Base-by-base conservation (phyloP, 2,113 vertebrate genomes). In the Corythornis cristatus region DNA sequence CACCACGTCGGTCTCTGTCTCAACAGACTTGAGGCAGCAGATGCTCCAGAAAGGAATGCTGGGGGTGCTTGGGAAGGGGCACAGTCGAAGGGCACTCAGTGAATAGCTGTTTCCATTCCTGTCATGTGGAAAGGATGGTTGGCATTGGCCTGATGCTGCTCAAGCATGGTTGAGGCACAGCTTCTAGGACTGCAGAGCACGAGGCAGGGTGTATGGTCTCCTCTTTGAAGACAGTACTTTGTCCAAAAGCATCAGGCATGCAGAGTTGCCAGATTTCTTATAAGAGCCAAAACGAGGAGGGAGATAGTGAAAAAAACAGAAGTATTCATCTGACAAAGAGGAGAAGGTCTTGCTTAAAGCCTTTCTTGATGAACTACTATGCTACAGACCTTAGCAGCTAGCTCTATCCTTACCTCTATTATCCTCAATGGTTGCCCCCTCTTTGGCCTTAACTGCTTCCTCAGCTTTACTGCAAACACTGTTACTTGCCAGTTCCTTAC, bases 181-280 rank as follows among this genome's bases (percentile, higher is more conserved):
- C 40, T 29, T 28, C 33, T 20, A 66, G 53, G 21, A 8, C 37
- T 23, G 40, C 42, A 43, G 22, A 28, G 22, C 14, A 6, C 1
- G 5, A 40, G 19, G 21, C 40, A 64, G 56, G 33, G 26, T 0
- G 0, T 25, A 20, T 5, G 28, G 8, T 8, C 43, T 54, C 31
- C 72, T 64, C 37, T 61, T 29, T 35, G 22, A 46, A 46, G 12
- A 19, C 3, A 35, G 6, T 8, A 45, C 19, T 84, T 45, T 46
- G 35, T 28, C 22, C 19, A 33, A 62, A 57, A 62, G 42, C 8
- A 1, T n/a, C 45, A 54, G 53, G 46, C 29, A 45, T 1, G 0
- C 26, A 37, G 35, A 64, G 20, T 9, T 87, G 29, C 37, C 20
- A 1, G 1, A 35, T 48, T 77, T 66, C 73, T 51, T 79, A 37